Conservation (phyloP, 2,888 invertebrate genomes). For the Papilio protenor region DNA sequence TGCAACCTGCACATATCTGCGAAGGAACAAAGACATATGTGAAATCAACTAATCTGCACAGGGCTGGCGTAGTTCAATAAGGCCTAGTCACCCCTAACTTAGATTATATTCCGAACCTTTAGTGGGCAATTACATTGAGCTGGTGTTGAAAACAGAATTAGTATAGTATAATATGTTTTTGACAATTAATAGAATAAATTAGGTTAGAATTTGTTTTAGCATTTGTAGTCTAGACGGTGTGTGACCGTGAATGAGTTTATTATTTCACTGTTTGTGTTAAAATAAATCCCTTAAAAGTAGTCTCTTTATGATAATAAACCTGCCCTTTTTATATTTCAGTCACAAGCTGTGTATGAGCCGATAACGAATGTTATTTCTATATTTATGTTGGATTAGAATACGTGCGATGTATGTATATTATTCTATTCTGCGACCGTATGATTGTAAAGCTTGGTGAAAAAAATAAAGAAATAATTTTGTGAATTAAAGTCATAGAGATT, state of each 20-base stretch:
- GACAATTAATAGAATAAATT: background rate
- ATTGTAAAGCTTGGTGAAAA: background rate
- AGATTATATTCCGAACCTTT: too few relatives aligned
- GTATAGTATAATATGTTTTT: background rate
- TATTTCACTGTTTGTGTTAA: background rate
- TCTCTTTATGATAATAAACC: constrained; percentile 3
- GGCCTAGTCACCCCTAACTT: too few relatives aligned
- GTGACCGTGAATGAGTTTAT: background rate
- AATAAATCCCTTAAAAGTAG: background rate
- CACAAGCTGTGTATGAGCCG: constrained; percentile 1
- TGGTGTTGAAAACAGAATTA: too few relatives aligned
- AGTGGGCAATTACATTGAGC: too few relatives aligned
- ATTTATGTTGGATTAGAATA: constrained; percentile 2
- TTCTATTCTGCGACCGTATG: background rate
- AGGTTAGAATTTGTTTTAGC: background rate
- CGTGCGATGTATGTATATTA: background rate
- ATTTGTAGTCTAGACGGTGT: background rate
- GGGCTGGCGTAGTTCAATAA: too few relatives aligned
- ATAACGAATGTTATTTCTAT: constrained; percentile 7
- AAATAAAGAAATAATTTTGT: background rate
- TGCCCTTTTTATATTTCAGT: constrained; percentile 12
- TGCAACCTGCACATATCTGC: too few relatives aligned
- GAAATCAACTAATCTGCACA: too few relatives aligned
- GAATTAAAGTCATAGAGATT: background rate
- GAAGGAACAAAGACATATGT: too few relatives aligned